Base-by-base conservation (phyloP, 1,140 invertebrate genomes). In the Brachionus manjavacas region DNA sequence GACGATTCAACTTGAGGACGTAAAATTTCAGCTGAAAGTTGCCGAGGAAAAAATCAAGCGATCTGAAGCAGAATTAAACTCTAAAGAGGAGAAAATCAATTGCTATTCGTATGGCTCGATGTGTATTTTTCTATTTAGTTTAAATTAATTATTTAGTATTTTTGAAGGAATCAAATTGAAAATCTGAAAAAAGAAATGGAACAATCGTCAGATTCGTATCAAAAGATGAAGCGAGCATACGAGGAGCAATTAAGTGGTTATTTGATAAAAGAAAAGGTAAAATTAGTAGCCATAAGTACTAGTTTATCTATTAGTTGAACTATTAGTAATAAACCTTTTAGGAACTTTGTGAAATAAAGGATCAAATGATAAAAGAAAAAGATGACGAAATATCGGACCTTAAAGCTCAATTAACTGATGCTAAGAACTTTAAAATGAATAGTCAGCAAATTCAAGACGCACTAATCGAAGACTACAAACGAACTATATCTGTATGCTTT, bases 261-360 rank as follows among this genome's bases (percentile, higher is more conserved):
- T 16, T 81, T 81, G 14, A 68, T 68, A 12, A 60, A 43, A 35
- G 79, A 81, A 81, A 81, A 81, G 41, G 79, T 81, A 81, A 28
- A 4, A 20, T 80, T 39, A 16, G 7, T 80, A 1, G 11, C 11
- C n/a, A 49, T 80, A 1, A 31, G 4, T 55, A 39, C 28, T 78
- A 78, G 74, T 39, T 28, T 31, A 28, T 11, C 46, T 64, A 80
- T 80, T 80, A 80, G 76, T n/a, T 31, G 11, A 72, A 72, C 68
- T 72, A 72, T 72, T 64, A 80, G 49, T 35, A 52, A 52, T 4
- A 55, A 52, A 28, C 2, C 8, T 80, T 80, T 52, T 35, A 81
- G 79, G 79, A 81, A 64, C 3, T 81, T 31, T 41, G 12, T 43
- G 79, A 81, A 43, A 23, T 81, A 23, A 81, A 81, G 28, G 31